phyloP scores from a whole-genome alignment of 2,888 invertebrate species.

The Lottia gigantea region DNA sequence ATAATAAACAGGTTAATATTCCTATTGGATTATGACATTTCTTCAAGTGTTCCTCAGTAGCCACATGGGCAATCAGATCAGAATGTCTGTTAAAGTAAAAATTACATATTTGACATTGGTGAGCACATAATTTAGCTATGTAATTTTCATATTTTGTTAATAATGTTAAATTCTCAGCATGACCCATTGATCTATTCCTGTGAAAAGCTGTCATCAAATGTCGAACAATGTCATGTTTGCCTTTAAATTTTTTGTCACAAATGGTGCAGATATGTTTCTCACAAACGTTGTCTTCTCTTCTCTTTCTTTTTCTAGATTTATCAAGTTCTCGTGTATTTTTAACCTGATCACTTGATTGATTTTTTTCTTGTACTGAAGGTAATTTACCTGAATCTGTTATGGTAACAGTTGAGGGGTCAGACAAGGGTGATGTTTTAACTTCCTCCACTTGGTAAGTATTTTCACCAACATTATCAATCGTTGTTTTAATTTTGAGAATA shows the following conservation, averaged over 20 bases:
- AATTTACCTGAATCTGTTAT: too few species aligned
- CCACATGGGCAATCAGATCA: slow-evolving; percentile 73
- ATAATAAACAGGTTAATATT: slow-evolving; percentile 59
- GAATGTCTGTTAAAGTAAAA: slow-evolving; percentile 82
- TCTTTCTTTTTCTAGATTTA: slow-evolving; percentile 19
- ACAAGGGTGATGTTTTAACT: too few species aligned
- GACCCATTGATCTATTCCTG: slow-evolving; percentile 75
- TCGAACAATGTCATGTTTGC: slow-evolving; percentile 57
- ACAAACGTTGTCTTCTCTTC: slow-evolving; percentile 13
- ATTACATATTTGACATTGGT: slow-evolving; percentile 85
- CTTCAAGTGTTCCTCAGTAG: slow-evolving; percentile 42
- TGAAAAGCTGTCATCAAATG: slow-evolving; percentile 85
- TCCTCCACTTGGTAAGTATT: too few species aligned
- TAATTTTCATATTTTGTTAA: slow-evolving; percentile 82
- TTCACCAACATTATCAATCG: too few species aligned
- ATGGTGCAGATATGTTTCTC: slow-evolving; percentile 43
- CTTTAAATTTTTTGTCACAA: slow-evolving; percentile 58
- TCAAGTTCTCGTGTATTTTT: slow-evolving; percentile 13
- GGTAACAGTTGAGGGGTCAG: too few species aligned
- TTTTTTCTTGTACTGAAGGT: too few species aligned
- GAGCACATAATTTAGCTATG: slow-evolving; percentile 84
- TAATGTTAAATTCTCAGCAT: slow-evolving; percentile 72
- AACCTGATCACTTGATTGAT: background rate
- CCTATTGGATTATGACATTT: slow-evolving; percentile 51
- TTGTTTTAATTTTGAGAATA: too few species aligned